Base-by-base conservation (phyloP, 2,113 vertebrate genomes). In the Psammodynastes pulverulentus region DNA sequence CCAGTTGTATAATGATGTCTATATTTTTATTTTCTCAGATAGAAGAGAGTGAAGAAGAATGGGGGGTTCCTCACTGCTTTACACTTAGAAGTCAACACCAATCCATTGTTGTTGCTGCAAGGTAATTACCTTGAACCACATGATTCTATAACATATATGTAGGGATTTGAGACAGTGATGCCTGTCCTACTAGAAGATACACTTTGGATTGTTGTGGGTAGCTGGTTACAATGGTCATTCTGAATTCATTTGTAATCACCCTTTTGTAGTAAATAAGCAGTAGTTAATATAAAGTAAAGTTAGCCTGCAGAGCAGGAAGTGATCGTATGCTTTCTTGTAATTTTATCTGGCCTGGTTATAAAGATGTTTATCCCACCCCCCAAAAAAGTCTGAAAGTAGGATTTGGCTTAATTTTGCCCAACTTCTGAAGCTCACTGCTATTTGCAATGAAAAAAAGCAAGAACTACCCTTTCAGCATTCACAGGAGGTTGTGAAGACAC, bases 51-150 rank as follows among this genome's bases (percentile, higher is more conserved):
- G 99, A 99, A 94, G 99, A 99, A 0, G 99, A 99, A 95, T 99
- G 99, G 99, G 99, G 99, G 0, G 98, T 99, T 92, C 98, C 99
- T 89, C 98, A 99, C 92, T 99, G 98, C 95, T 98, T 99, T 92
- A 99, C 99, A 0, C 95, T 99, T 89, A 98, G 98, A 72, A 98
- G 98, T 93, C 98, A 98, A 95, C 98, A 97, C 51, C 99, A 99
- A 96, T 98, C 99, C 88, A 98, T 99, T 88, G 95, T 99, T 49
- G 98, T 99, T 92, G 99, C 99, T 51, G 98, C 99, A 93, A 99
- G 99, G 99, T 99, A 98, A 97, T 51, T 43, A 3, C 0, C 1
- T 39, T 93, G 93, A 92, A 89, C 29, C 39, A 3, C 43, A 9
- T 39, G 8, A 6, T 23, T 43, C 7, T 43, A 43, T 8, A 24